These are phyloP conservation scores for Charaxes varanes DNA, from an alignment of 1,140 invertebrate species.

Conservation along the genomic window DNA sequence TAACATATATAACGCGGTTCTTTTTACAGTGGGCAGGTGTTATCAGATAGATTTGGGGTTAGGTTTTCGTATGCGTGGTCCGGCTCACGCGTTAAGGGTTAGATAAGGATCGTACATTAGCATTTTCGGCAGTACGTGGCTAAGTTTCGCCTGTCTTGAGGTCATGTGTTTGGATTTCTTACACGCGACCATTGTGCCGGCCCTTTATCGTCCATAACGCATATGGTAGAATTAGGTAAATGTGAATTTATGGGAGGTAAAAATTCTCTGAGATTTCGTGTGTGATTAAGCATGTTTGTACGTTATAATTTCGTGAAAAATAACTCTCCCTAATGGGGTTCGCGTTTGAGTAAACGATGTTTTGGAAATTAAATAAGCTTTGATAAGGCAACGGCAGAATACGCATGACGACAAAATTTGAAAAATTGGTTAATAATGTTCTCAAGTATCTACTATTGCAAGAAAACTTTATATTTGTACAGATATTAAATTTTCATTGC, in stretches of 20 bases:
- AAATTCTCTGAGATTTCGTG: slow-evolving; percentile 10
- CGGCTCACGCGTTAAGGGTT: slow-evolving; percentile 50
- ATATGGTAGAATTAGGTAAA: slow-evolving; percentile 15
- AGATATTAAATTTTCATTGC: too few species aligned
- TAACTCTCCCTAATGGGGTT: too few species aligned
- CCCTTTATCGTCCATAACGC: slow-evolving; percentile 20
- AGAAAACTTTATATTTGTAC: too few species aligned
- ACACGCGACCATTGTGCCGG: slow-evolving; percentile 41
- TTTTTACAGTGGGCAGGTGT: slow-evolving; percentile 29
- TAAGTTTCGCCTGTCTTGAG: slow-evolving; percentile 46
- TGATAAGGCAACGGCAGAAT: too few species aligned
- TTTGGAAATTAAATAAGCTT: too few species aligned
- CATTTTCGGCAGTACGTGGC: slow-evolving; percentile 49
- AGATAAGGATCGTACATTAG: slow-evolving; percentile 59
- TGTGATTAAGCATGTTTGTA: neutral
- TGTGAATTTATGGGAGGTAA: slow-evolving; percentile 12
- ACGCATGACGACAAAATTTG: too few species aligned
- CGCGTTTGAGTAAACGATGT: too few species aligned
- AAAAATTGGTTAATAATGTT: too few species aligned
- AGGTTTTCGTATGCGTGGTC: slow-evolving; percentile 64
- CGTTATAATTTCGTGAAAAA: too few species aligned
- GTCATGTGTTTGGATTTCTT: slow-evolving; percentile 50
- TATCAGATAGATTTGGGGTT: slow-evolving; percentile 66
- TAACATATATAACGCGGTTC: slow-evolving; percentile 11
- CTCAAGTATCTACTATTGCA: too few species aligned